These are phyloP conservation scores for Rhegmatorhina hoffmannsi DNA, from an alignment of 2,113 vertebrate species.

Conservation along the genomic window DNA sequence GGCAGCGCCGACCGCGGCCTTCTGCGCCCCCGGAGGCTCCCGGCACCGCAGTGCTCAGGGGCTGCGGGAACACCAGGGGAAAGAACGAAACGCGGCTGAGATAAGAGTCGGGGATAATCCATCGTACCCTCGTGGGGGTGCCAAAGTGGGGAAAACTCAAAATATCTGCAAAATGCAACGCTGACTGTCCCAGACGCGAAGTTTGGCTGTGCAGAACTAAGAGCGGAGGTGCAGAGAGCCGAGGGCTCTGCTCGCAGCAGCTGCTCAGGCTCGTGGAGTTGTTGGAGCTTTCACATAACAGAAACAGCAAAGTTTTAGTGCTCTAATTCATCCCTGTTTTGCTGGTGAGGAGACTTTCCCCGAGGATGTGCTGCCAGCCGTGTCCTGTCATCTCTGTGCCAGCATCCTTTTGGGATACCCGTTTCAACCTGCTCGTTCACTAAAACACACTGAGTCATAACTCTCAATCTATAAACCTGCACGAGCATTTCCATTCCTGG, in stretches of 20 bases:
- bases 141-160: too few relatives aligned
- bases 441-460: neutral
- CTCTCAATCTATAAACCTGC: neutral
- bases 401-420: neutral
- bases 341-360: neutral
- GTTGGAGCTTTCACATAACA: rapidly evolving
- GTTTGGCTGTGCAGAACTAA: neutral
- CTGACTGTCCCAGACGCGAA: rapidly evolving
- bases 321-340: neutral
- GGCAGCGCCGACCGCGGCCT: neutral
- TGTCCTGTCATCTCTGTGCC: neutral
- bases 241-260: neutral
- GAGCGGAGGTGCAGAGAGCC: neutral
- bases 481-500: neutral
- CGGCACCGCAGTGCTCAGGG: neutral
- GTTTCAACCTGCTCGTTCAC: neutral
- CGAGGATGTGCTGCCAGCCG: rapidly evolving
- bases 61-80: neutral
- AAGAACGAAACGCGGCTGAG: neutral
- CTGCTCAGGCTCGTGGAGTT: neutral
- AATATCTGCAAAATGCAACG: rapidly evolving
- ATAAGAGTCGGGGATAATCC: rapidly evolving
- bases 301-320: neutral
- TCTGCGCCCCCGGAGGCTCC: neutral
- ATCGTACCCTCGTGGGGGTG: rapidly evolving